A percentile compares a stretch with the other conserved stretches of the same genome.
Evolutionary conservation across 2,797 vertebrate genomes (phyloP).

Genomic region (Pangasius sanitwongsei): DNA sequence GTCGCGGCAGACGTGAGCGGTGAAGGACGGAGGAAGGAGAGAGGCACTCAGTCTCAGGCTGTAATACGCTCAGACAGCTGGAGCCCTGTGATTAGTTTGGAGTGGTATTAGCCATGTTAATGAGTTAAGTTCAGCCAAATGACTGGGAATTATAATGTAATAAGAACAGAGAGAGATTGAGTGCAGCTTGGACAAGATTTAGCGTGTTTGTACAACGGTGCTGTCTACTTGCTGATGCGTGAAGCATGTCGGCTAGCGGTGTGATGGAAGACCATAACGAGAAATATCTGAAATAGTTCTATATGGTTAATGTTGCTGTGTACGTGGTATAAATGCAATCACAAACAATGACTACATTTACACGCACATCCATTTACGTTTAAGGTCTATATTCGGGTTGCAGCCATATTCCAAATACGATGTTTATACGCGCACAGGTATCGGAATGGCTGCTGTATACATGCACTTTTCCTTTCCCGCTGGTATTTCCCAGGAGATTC

Average conservation of each 20-base stretch:
- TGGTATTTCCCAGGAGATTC: too few relatives aligned
- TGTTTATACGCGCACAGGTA: too few relatives aligned
- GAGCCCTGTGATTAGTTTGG: constrained; percentile 46
- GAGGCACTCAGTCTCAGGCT: constrained; percentile 43
- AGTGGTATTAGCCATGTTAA: constrained; percentile 53
- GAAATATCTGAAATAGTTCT: not conserved
- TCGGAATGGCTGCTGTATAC: too few relatives aligned
- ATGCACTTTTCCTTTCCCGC: too few relatives aligned
- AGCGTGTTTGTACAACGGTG: not conserved
- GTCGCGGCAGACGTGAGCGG: constrained; percentile 38
- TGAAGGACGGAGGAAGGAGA: constrained; percentile 47
- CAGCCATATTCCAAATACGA: too few relatives aligned
- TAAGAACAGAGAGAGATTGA: constrained; percentile 35
- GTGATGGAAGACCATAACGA: not conserved
- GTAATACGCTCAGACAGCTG: constrained; percentile 55
- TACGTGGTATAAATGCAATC: not conserved
- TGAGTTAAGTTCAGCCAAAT: constrained; percentile 49
- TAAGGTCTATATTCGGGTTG: too few relatives aligned
- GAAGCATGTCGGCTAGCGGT: not conserved
- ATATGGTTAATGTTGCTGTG: not conserved
- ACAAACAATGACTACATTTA: not conserved
- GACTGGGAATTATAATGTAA: constrained; percentile 46
- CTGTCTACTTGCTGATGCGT: not conserved
- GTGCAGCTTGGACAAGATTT: constrained; percentile 8
- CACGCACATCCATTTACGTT: too few relatives aligned